These are phyloP conservation scores for Apomyelois bistriatella DNA, from an alignment of 2,888 invertebrate species.

Conservation along the genomic window DNA sequence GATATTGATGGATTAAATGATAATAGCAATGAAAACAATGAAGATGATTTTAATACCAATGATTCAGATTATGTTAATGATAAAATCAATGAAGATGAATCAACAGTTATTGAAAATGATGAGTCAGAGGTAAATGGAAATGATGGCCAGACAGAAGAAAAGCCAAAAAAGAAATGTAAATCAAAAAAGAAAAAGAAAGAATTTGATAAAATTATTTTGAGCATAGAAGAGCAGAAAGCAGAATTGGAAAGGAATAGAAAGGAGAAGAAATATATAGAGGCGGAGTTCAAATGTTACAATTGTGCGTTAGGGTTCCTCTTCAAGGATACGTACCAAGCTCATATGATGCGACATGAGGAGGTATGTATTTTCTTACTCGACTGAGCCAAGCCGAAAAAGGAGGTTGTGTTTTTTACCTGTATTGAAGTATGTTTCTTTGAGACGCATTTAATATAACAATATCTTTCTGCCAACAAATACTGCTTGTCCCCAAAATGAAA, in stretches of 20 bases:
- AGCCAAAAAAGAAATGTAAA: constrained; percentile 26
- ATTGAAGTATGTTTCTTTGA: too few relatives aligned
- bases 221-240: constrained; percentile 58
- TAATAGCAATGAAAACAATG: constrained; percentile 8
- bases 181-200: constrained; percentile 33
- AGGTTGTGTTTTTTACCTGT: too few relatives aligned
- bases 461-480: too few relatives aligned
- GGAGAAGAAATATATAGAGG: constrained; percentile 57
- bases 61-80: constrained; percentile 16
- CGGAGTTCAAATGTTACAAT: constrained; percentile 63
- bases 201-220: constrained; percentile 46
- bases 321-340: constrained; percentile 66
- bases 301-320: constrained; percentile 63
- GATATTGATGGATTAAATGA: constrained; percentile 9
- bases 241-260: constrained; percentile 56
- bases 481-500: too few relatives aligned
- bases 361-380: constrained; percentile 29
- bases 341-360: constrained; percentile 76
- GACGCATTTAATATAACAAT: too few relatives aligned
- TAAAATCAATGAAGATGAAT: constrained; percentile 12
- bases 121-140: constrained; percentile 15
- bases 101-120: constrained; percentile 1
- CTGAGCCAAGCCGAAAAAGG: too few relatives aligned
- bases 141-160: constrained; percentile 11
- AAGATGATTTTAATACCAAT: constrained; percentile 14